Evolutionary conservation across 2,113 vertebrate genomes (phyloP).

Genomic region (Notarius quadriscutis): DNA sequence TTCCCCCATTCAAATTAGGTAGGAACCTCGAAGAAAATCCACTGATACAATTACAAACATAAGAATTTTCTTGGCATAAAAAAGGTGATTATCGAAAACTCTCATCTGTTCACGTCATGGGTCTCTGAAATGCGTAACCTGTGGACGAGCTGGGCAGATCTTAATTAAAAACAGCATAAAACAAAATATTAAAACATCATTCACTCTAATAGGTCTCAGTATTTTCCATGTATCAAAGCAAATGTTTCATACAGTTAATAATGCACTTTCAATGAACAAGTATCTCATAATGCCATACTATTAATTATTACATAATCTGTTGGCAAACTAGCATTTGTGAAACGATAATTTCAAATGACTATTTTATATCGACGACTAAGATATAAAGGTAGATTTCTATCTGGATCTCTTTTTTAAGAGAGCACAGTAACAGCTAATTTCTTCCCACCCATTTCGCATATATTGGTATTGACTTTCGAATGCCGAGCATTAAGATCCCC

Average conservation of each 20-base stretch:
- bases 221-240: slow-evolving; percentile 14
- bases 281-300: not conserved
- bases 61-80: not conserved
- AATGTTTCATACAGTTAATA: not conserved
- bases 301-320: not conserved
- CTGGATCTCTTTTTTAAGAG: not conserved
- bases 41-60: not conserved
- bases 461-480: slow-evolving; percentile 39
- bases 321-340: not conserved
- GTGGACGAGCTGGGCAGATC: not conserved
- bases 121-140: not conserved
- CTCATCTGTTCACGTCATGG: not conserved
- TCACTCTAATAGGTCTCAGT: not conserved
- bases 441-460: slow-evolving; percentile 15
- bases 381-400: not conserved
- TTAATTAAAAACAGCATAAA: not conserved
- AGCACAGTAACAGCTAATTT: slow-evolving; percentile 31
- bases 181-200: not conserved
- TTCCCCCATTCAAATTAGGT: not conserved
- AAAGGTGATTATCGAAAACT: not conserved
- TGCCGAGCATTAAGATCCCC: too few relatives aligned
- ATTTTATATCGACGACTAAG: not conserved
- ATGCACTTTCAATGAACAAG: not conserved
- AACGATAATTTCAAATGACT: not conserved
- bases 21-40: not conserved